Evolutionary conservation across 2,888 invertebrate species (phyloP).

Genomic region (Muscina levida): DNA sequence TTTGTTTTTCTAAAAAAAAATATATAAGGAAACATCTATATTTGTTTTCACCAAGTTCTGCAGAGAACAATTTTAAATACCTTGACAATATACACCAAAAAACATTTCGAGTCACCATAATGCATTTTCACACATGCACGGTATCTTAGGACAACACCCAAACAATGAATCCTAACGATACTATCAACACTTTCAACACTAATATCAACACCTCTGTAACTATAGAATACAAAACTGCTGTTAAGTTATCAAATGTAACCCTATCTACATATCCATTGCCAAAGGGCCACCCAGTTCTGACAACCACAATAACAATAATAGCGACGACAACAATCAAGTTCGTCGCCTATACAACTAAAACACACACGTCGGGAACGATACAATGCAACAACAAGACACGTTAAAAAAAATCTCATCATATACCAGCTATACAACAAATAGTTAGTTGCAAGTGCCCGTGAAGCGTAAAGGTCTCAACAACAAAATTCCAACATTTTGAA

Average conservation of each 20-base stretch:
- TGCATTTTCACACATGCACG: no score
- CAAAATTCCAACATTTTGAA: neutral
- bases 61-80: no score
- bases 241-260: neutral
- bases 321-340: conserved; percentile 19
- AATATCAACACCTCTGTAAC: neutral
- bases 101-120: no score
- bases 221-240: no score
- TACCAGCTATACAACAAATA: neutral
- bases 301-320: neutral
- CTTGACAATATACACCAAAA: no score
- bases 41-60: no score
- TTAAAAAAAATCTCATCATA: conserved; percentile 8
- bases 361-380: neutral
- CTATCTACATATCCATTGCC: neutral
- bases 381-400: neutral
- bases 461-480: no score
- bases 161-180: conserved; percentile 31
- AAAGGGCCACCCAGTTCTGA: no score
- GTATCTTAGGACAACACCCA: neutral
- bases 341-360: neutral
- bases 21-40: no score
- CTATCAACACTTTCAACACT: neutral
- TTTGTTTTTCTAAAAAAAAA: no score
- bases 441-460: neutral